Percentiles rank a stretch among this genome's conserved stretches.
Evolutionary conservation across 2,113 vertebrate genomes (phyloP).

Genomic region (Pseudonaja textilis): DNA sequence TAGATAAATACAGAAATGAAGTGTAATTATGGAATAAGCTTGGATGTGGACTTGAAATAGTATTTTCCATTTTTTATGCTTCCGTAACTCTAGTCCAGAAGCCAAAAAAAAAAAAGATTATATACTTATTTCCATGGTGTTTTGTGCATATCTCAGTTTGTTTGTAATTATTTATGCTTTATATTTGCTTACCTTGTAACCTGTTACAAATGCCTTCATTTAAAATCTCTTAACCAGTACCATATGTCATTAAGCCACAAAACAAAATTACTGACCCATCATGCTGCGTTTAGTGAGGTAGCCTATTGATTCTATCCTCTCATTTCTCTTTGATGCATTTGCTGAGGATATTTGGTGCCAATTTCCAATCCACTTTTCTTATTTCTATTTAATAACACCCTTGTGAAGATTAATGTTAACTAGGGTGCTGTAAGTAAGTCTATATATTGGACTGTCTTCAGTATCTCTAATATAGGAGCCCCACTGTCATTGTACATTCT

Average conservation of each 20-base stretch:
- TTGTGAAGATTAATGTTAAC: conserved; percentile 43
- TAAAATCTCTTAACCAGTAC: background rate
- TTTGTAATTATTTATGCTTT: conserved; percentile 2
- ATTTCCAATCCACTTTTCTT: conserved; percentile 19
- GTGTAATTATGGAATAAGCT: background rate
- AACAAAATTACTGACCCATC: background rate
- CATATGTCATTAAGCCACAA: background rate
- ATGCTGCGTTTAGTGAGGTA: background rate
- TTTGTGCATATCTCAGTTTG: background rate
- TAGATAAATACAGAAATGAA: background rate
- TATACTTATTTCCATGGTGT: background rate
- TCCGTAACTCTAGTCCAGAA: background rate
- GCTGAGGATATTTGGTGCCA: conserved; percentile 6
- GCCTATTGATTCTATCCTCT: background rate
- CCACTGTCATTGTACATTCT: conserved; percentile 39
- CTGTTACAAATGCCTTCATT: fast-evolving
- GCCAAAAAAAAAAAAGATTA: background rate
- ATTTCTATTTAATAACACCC: conserved; percentile 46
- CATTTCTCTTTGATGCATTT: background rate
- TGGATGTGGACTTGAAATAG: background rate
- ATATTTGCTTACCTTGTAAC: background rate
- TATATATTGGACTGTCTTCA: conserved; percentile 41
- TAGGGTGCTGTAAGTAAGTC: conserved; percentile 42
- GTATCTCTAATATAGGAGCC: conserved; percentile 41
- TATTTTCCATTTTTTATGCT: background rate